Percentiles rank a stretch among this genome's conserved stretches.
phyloP scores from a whole-genome alignment of 30 jellyfish, hydroid and myxozoan species.

The Aurelia sp. region DNA sequence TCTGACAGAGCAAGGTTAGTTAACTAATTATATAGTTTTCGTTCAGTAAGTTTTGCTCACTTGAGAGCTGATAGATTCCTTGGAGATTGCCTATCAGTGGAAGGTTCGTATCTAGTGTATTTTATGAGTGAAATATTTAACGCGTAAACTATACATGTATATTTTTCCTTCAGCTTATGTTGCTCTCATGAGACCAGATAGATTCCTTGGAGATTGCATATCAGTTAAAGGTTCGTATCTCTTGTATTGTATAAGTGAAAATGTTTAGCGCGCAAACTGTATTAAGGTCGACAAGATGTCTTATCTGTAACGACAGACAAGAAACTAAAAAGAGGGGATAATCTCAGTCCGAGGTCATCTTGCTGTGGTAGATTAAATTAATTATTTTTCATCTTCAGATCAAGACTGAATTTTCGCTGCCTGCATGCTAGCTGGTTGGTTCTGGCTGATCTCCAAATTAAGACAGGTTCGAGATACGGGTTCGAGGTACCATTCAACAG shows the following conservation, averaged over 20 bases:
- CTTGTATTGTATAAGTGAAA: neutral
- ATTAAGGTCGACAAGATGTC: slow-evolving; percentile 36
- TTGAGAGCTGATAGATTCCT: no score
- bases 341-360: slow-evolving; percentile 66
- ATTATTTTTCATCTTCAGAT: slow-evolving; percentile 46
- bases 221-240: no score
- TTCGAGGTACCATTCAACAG: no score
- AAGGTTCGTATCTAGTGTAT: no score
- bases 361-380: slow-evolving; percentile 52
- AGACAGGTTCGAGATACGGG: no score
- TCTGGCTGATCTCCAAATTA: neutral
- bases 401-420: slow-evolving; percentile 7
- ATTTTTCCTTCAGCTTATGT: no score
- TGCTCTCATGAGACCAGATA: no score
- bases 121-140: neutral
- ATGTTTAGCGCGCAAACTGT: slow-evolving; percentile 6
- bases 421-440: slow-evolving; percentile 3
- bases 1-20: no score
- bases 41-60: no score
- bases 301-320: slow-evolving; percentile 62
- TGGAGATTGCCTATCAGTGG: no score
- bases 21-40: no score
- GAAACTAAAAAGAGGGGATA: slow-evolving; percentile 56
- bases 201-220: no score
- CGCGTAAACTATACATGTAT: neutral